Evolutionary conservation across 2,113 vertebrate genomes (phyloP), one percentile per base, ranked within the genome.

Genomic region (Boleophthalmus pectinirostris): DNA sequence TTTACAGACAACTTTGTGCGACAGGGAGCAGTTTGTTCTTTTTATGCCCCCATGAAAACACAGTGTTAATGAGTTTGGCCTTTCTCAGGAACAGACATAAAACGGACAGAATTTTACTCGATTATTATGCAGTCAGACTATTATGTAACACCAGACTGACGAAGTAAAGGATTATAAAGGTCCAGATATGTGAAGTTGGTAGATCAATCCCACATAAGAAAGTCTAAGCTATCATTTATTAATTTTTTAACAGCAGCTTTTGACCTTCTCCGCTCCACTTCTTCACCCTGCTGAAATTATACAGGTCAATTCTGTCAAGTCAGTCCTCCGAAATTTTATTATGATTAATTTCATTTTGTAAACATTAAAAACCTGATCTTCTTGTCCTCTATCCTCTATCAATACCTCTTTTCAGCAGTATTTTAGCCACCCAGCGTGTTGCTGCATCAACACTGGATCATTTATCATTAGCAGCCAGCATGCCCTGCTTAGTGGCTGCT

Each of bases 401-500:
- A n/a, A 54, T 78, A 78, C 45, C 74, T 21, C 16, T 81, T 67
- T 82, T 72, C 72, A 57, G 64, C 74, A 45, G 85, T 92, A 90
- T 90, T 90, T 88, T 87, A 90, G 87, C 74, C 45, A 45, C 73
- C 58, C 72, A 33, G 43, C 79, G 38, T 43, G 38, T 43, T 81
- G 80, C 85, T 85, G 83, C 87, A 84, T 90, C 87, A 85, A 85
- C 79, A 73, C 84, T 83, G 87, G 85, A 90, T 87, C 84, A 89
- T 90, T 92, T 88, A 90, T 87, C 87, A 87, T 86, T 83, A 89
- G 81, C 79, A 82, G 58, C 81, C 79, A 87, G 85, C 84, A 69
- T 83, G 83, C 81, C 81, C 81, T 91, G 88, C 90, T 88, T 84
- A 89, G 88, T 85, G 80, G 88, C 82, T 84, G 21, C 11, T 23